These are phyloP conservation scores for Littorina saxatilis DNA, from an alignment of 1,140 invertebrate genomes.

Conservation along the genomic window DNA sequence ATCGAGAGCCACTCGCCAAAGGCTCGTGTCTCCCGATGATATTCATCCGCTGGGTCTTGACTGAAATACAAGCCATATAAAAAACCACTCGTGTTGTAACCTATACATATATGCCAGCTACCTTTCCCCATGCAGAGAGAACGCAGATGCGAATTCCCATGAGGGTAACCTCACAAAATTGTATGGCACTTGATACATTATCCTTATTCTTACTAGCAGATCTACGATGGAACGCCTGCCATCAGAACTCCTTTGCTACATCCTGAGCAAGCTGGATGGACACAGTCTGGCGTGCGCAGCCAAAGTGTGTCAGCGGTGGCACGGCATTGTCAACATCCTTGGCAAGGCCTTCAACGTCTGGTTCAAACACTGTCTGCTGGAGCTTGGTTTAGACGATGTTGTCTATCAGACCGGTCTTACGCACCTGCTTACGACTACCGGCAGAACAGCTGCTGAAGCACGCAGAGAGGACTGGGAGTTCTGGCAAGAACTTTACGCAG, in stretches of 20 bases:
- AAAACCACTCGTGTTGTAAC: too few relatives aligned
- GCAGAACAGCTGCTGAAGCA: background rate
- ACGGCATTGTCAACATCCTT: conserved; percentile 36
- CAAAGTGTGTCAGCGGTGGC: conserved; percentile 45
- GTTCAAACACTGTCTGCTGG: conserved; percentile 46
- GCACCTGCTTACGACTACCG: background rate
- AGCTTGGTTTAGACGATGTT: conserved; percentile 37
- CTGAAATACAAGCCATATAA: too few relatives aligned
- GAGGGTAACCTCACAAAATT: too few relatives aligned
- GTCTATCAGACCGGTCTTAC: conserved; percentile 40
- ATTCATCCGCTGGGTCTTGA: too few relatives aligned
- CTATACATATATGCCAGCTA: too few relatives aligned
- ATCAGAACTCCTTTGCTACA: conserved; percentile 46
- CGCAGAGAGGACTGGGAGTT: conserved; percentile 40
- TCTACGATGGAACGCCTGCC: conserved; percentile 24
- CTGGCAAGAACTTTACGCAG: conserved; percentile 50
- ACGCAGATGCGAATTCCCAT: too few relatives aligned
- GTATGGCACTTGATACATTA: too few relatives aligned
- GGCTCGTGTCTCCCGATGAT: too few relatives aligned
- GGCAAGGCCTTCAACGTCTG: conserved; percentile 45
- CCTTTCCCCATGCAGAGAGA: too few relatives aligned
- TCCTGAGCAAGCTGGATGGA: conserved; percentile 52
- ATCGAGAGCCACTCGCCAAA: too few relatives aligned
- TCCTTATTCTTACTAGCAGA: too few relatives aligned
- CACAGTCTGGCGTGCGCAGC: conserved; percentile 36